A percentile compares a stretch with the other conserved stretches of the same genome.
Evolutionary conservation across 2,113 vertebrate species (phyloP).

Genomic region (Xenopus borealis): DNA sequence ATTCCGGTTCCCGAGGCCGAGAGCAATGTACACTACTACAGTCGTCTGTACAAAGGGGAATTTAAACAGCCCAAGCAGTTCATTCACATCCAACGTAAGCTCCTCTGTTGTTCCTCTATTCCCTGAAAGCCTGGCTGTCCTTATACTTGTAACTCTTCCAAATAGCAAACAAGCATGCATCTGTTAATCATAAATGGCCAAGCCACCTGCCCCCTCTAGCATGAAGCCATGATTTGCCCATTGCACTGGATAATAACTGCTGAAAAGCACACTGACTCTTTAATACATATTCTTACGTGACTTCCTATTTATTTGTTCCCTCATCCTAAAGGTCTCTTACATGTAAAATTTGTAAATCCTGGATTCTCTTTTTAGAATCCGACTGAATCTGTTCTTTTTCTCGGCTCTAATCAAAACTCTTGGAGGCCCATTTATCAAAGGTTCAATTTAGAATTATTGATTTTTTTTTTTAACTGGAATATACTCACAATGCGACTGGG

Average conservation of each 20-base stretch:
- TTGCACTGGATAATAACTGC: not conserved
- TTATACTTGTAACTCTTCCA: constrained; percentile 33
- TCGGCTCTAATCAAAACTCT: no score
- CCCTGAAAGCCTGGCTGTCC: not conserved
- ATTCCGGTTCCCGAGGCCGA: constrained; percentile 90
- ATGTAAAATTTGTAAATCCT: no score
- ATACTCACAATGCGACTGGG: no score
- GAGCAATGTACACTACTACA: constrained; percentile 89
- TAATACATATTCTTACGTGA: no score
- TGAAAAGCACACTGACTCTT: no score
- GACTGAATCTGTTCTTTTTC: no score
- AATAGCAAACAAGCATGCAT: constrained; percentile 42
- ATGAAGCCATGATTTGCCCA: constrained; percentile 1
- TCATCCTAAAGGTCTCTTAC: no score
- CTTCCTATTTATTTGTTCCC: no score
- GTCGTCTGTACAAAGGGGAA: constrained; percentile 87
- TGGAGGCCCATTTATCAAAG: no score
- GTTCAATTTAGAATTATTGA: no score
- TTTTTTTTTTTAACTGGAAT: no score
- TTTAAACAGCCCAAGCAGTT: constrained; percentile 90
- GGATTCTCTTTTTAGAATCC: no score
- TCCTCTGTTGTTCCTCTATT: not conserved
- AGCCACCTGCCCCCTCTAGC: not conserved
- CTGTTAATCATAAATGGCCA: constrained; percentile 1
- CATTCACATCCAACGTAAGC: constrained; percentile 92